Evolutionary conservation across 2,888 invertebrate species (phyloP), one percentile per base, ranked within the genome.

Genomic region (Drosophila kanekoi): DNA sequence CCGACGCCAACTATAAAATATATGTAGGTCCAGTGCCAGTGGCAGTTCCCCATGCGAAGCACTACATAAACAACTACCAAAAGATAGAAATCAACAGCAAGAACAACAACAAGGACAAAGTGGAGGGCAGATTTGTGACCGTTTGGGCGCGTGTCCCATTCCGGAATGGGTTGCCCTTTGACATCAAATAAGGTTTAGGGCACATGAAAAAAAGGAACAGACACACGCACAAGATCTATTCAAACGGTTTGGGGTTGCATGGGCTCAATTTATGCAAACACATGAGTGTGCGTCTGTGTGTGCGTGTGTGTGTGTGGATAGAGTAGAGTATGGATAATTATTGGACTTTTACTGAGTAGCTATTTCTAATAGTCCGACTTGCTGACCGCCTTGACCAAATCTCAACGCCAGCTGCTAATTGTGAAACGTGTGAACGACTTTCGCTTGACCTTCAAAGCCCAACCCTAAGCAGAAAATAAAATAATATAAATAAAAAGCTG

Each of bases 381-480:
- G 11, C 13, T 45, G 48, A 37, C 41, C 43, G 13, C 13, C 10
- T 49, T 52, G 71, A 70, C 53, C 63, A 38, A 62, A 18, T 41
- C 57, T 79, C 67, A 77, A 65, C 61, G 71, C 67, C 87, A 85
- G 85, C 85, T 85, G 85, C 87, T 89, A 89, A 84, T 87, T 84
- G 82, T 75, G 68, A 81, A 79, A 84, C 85, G 85, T 89, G 85
- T 84, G 85, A 85, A 89, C 79, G 74, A 81, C 84, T 69, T 81
- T 79, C 38, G 75, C 53, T 68, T 86, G 89, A 86, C 85, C 85
- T 86, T 84, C 87, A 69, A 58, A 35, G 28, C 23, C 20, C 35
- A 33, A 11, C 41, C 33, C 45, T 38, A 41, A 6, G n/a, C 13
- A 28, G 32, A 18, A 40, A 14, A 16, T 13, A 35, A 47, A 40